These are phyloP conservation scores for Threskiornis aethiopicus DNA, from an alignment of 2,797 vertebrate species.

Conservation along the genomic window DNA sequence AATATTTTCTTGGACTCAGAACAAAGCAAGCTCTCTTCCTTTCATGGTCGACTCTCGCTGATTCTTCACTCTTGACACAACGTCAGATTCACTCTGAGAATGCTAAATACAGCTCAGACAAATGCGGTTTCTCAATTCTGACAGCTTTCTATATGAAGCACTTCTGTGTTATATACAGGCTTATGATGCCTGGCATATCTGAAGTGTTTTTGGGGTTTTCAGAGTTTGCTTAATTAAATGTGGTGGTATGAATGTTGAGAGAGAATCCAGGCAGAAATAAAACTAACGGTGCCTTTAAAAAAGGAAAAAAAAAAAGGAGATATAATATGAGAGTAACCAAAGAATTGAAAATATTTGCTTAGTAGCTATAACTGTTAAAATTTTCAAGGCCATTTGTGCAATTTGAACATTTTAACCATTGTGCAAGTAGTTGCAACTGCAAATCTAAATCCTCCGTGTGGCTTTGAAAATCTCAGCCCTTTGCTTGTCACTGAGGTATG, in stretches of 20 bases:
- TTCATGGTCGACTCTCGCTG: neutral
- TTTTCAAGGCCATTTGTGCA: neutral
- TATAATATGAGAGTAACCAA: neutral
- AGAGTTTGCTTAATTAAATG: neutral
- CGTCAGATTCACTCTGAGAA: neutral
- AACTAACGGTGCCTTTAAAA: neutral
- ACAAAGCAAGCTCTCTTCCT: constrained; percentile 12
- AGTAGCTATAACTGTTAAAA: neutral
- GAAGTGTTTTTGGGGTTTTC: neutral
- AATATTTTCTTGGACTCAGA: neutral
- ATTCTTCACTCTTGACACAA: neutral
- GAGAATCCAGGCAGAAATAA: neutral
- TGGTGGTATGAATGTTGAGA: neutral
- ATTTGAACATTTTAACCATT: neutral
- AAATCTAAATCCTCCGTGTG: neutral
- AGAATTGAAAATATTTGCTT: neutral
- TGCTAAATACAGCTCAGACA: neutral
- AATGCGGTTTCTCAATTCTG: neutral
- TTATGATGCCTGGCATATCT: neutral
- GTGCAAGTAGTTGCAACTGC: neutral
- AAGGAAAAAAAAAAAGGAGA: neutral
- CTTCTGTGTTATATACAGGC: neutral
- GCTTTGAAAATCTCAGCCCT: neutral
- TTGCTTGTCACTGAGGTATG: neutral
- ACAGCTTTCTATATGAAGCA: neutral